Base-by-base conservation (phyloP, 2,888 invertebrate genomes). In the Yponomeuta evonymella region DNA sequence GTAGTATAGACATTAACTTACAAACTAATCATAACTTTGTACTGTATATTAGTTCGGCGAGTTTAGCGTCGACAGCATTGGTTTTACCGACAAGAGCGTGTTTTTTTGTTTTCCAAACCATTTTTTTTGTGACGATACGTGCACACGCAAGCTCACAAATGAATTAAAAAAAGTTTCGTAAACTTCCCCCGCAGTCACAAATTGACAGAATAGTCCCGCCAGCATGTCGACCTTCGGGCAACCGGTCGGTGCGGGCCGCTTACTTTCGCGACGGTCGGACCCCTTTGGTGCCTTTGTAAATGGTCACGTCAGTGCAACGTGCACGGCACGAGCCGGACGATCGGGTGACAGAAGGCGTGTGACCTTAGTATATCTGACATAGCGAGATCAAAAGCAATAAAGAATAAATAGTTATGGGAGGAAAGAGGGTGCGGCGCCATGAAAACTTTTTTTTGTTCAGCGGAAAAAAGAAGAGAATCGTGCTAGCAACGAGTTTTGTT, bases 211-310 rank as follows among this genome's bases (percentile, higher is more conserved):
- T 58, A 58, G 15, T 12, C 51, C 51, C 15, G 51, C 51, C 51
- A 58, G 51, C 83, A 78, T 75, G 89, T 74, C 85, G 90, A 86
- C 90, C 90, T 90, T 90, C 90, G 86, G 70, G 75, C 82, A 87
- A 90, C 90, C 90, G 90, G 90, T 91, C 88, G 79, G 75, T 67
- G 75, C 73, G 48, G 72, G 76, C 89, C 86, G 82, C 85, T 89
- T 89, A 89, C 90, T 90, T 89, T 89, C 90, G 88, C 84, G 67
- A 33, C 70, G 76, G 75, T 75, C 83, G 84, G 86, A 88, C 48
- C 68, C 68, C 51, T 51, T 23, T 23, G 23, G 23, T 23, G 23
- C 23, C 23, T 23, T 69, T 69, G 68, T 48, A 69, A 48, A 69
- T 69, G 68, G 68, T 69, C 68, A 69, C 48, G 51, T 33, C 51